Percentiles rank a stretch among this genome's conserved stretches.
Evolutionary conservation across 2,797 vertebrate genomes (phyloP).

Genomic region (Taeniopygia guttata): DNA sequence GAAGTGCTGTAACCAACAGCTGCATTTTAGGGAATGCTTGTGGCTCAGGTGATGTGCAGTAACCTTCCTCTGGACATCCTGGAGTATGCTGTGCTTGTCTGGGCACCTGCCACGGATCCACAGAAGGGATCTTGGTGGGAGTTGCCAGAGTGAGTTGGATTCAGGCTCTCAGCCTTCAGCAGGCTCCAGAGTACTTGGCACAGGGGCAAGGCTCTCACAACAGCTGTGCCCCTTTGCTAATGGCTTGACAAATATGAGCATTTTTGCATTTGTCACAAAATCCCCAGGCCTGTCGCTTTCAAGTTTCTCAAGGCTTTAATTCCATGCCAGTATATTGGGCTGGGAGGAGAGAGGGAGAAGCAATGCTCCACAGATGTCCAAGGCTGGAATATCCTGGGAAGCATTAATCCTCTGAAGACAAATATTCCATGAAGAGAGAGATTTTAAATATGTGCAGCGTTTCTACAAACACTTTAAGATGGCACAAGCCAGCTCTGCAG

Average conservation of each 20-base stretch:
- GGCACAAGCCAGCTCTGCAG: conserved; percentile 15
- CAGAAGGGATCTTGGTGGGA: neutral
- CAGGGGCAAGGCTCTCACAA: neutral
- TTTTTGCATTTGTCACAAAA: conserved; percentile 63
- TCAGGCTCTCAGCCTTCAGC: neutral
- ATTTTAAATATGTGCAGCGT: neutral
- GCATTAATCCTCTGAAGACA: conserved; percentile 51
- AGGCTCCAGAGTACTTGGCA: conserved; percentile 7
- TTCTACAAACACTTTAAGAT: conserved; percentile 13
- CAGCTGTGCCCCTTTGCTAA: conserved; percentile 59
- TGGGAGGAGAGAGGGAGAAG: neutral
- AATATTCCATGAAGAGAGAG: conserved; percentile 28
- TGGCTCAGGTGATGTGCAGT: neutral
- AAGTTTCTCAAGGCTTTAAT: conserved; percentile 62
- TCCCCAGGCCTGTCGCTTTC: conserved; percentile 60
- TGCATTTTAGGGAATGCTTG: neutral
- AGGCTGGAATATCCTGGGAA: conserved; percentile 50
- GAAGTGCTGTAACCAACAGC: neutral
- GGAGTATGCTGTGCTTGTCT: neutral
- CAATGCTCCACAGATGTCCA: conserved; percentile 41
- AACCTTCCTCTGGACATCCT: neutral
- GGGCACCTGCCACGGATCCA: neutral
- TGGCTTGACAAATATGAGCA: conserved; percentile 52
- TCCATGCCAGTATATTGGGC: conserved; percentile 35
- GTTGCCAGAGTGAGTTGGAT: neutral